These are phyloP conservation scores for Choloepus hoffmanni DNA, from an alignment of 2,113 vertebrate genomes.

Conservation along the genomic window DNA sequence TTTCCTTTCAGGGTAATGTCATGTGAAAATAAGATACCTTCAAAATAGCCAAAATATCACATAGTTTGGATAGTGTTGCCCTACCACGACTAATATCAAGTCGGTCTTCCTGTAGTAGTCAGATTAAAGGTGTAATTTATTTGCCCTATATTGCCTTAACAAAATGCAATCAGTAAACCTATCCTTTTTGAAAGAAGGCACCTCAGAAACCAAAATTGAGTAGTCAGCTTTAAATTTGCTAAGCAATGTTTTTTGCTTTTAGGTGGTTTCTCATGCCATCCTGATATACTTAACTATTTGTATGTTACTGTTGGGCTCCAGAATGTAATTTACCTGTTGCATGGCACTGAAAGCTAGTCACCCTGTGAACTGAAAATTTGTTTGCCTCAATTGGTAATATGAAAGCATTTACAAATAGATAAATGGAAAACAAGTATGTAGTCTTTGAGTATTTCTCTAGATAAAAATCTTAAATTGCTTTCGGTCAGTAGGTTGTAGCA, in stretches of 20 bases:
- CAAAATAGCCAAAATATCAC: slow-evolving; percentile 2
- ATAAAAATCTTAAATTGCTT: not conserved
- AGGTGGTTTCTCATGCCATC: not conserved
- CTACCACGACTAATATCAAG: not conserved
- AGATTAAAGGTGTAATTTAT: not conserved
- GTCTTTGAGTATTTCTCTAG: not conserved
- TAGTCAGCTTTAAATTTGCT: not conserved
- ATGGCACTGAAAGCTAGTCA: not conserved
- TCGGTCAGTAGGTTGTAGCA: not conserved
- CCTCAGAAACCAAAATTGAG: not conserved
- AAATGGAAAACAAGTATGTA: not conserved
- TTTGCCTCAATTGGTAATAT: not conserved
- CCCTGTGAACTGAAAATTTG: not conserved
- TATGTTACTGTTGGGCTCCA: not conserved
- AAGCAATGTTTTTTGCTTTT: not conserved
- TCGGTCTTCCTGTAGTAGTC: not conserved
- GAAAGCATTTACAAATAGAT: not conserved
- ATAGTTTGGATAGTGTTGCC: not conserved
- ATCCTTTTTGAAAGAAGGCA: not conserved
- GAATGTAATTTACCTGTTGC: not conserved
- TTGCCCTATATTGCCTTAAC: slow-evolving; percentile 9
- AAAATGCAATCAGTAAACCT: slow-evolving; percentile 15
- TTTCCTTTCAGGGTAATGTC: slow-evolving; percentile 43
- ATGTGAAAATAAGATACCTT: slow-evolving; percentile 58
- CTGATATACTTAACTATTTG: not conserved